Percentiles rank a stretch among this genome's conserved stretches.
phyloP scores from a whole-genome alignment of 2,797 vertebrate species.

The Sciurus vulgaris region DNA sequence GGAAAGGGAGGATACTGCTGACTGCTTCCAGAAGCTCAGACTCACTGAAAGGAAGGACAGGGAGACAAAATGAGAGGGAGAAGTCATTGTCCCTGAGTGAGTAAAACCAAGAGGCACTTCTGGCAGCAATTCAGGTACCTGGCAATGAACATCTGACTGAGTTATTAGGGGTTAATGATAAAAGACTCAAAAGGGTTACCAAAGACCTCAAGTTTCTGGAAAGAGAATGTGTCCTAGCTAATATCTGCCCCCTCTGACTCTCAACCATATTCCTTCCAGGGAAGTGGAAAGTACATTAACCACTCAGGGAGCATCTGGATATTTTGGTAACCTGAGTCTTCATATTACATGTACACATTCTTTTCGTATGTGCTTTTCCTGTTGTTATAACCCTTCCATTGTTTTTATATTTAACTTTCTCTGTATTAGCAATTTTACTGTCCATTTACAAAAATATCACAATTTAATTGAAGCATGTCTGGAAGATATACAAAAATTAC shows the following conservation, averaged over 20 bases:
- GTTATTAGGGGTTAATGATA: constrained; percentile 17
- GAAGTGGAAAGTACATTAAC: not conserved
- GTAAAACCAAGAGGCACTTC: not conserved
- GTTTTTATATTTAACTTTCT: not conserved
- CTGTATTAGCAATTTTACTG: not conserved
- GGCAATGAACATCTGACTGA: not conserved
- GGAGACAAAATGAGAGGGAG: not conserved
- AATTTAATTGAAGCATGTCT: not conserved
- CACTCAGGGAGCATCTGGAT: not conserved
- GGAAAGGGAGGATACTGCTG: not conserved
- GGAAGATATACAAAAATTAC: not conserved
- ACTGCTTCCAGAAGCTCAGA: not conserved
- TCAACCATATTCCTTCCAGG: not conserved
- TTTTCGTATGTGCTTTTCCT: not conserved
- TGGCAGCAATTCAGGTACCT: not conserved
- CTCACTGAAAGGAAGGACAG: not conserved
- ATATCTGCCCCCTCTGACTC: not conserved
- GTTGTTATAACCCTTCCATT: not conserved
- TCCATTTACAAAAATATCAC: not conserved
- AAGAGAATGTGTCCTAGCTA: not conserved
- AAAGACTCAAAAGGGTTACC: not conserved
- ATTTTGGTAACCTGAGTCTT: not conserved
- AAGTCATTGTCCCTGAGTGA: not conserved
- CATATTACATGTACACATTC: not conserved
- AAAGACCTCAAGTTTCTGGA: not conserved